phyloP scores from a whole-genome alignment of 2,797 vertebrate species.

The Fistularia commersonii region DNA sequence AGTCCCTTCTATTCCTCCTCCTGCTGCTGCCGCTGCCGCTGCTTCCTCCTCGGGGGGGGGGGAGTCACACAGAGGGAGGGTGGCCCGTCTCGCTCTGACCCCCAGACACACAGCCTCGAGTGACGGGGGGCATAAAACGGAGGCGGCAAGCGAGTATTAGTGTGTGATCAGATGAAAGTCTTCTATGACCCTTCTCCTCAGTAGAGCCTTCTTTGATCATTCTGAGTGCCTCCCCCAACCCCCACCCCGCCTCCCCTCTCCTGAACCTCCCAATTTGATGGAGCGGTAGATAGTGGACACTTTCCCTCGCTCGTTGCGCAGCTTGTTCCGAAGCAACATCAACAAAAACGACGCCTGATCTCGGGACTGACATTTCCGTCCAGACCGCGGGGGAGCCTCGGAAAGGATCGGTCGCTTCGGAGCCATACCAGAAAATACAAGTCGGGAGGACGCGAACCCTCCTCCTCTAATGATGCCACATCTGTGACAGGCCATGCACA shows the following conservation, averaged over 20 bases:
- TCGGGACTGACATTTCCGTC: conserved; percentile 18
- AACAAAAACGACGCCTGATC: conserved; percentile 25
- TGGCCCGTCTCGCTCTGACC: conserved; percentile 30
- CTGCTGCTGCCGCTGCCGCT: not conserved
- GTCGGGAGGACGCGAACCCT: conserved; percentile 48
- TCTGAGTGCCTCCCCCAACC: conserved; percentile 19
- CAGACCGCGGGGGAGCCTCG: too few relatives aligned
- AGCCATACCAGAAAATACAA: not conserved
- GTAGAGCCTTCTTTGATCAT: conserved; percentile 60
- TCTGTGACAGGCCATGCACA: conserved; percentile 39
- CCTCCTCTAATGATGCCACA: conserved; percentile 40
- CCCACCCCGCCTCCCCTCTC: conserved; percentile 17
- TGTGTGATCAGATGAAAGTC: conserved; percentile 52
- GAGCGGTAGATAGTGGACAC: conserved; percentile 26
- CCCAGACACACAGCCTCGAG: conserved; percentile 32
- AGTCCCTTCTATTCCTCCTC: conserved; percentile 17
- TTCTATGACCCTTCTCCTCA: conserved; percentile 44
- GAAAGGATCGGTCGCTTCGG: conserved; percentile 44
- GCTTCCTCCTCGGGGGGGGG: conserved; percentile 29
- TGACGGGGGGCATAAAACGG: conserved; percentile 21
- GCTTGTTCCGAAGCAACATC: conserved; percentile 25
- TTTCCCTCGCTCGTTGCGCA: conserved; percentile 8
- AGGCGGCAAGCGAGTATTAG: conserved; percentile 12
- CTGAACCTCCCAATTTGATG: conserved; percentile 15
- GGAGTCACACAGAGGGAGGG: conserved; percentile 39